phyloP scores from a whole-genome alignment of 2,113 vertebrate genomes.

The Proteles cristata region DNA sequence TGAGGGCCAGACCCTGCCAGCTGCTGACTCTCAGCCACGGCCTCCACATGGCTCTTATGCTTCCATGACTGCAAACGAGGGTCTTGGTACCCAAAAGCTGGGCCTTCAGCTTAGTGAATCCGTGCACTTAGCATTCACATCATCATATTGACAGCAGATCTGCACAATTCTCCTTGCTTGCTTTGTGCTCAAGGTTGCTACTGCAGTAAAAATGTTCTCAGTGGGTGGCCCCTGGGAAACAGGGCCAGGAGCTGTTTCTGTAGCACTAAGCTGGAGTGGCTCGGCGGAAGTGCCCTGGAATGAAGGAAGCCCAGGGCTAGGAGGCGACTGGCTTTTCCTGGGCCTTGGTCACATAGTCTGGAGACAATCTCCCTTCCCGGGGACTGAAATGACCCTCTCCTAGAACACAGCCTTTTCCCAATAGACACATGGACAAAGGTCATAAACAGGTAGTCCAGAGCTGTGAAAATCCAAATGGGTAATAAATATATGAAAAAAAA shows the following conservation, averaged over 20 bases:
- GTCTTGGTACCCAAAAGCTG: background rate
- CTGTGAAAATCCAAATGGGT: background rate
- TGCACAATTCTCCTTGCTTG: background rate
- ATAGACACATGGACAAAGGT: background rate
- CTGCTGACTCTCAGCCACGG: background rate
- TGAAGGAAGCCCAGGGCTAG: background rate
- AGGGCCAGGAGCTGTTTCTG: background rate
- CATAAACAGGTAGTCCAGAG: background rate
- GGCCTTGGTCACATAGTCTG: background rate
- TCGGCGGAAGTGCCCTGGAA: fast-evolving
- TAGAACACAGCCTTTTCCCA: background rate
- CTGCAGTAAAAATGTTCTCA: background rate
- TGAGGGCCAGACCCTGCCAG: background rate
- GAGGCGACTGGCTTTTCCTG: background rate
- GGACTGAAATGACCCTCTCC: background rate
- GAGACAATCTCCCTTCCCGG: background rate
- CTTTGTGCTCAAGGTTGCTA: background rate
- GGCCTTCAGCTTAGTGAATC: background rate
- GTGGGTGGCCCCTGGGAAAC: background rate
- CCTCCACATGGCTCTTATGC: background rate
- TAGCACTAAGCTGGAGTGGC: too few relatives aligned
- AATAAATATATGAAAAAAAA: background rate
- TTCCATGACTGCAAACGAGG: background rate
- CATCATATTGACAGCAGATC: too few relatives aligned
- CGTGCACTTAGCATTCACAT: background rate